These are phyloP conservation scores for Trachelipus rathkii DNA, from an alignment of 1,140 invertebrate genomes.

Conservation along the genomic window DNA sequence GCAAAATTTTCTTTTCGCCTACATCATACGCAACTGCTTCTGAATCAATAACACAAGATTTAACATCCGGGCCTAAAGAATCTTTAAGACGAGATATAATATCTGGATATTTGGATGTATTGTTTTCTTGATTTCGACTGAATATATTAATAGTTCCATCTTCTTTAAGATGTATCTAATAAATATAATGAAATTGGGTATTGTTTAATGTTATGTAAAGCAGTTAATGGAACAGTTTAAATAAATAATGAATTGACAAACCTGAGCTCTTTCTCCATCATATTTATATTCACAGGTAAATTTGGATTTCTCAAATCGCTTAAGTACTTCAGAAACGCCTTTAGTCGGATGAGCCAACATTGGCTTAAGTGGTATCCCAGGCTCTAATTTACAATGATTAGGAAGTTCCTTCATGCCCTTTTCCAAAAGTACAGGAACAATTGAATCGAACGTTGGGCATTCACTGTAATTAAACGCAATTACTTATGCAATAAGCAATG, in stretches of 20 bases:
- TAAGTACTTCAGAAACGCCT: slow-evolving; percentile 79
- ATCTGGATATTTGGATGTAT: slow-evolving; percentile 97
- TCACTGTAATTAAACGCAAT: slow-evolving; percentile 61
- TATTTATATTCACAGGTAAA: slow-evolving; percentile 99
- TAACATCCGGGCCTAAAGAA: slow-evolving; percentile 49
- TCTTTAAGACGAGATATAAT: slow-evolving; percentile 69
- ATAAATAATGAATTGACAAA: slow-evolving; percentile 13
- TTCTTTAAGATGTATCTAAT: slow-evolving; percentile 69
- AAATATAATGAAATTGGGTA: slow-evolving; percentile 1
- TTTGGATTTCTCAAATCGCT: slow-evolving; percentile 81
- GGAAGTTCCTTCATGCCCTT: slow-evolving; percentile 75
- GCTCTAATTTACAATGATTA: slow-evolving; percentile 78
- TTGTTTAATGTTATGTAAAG: too few relatives aligned
- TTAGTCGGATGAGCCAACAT: slow-evolving; percentile 98
- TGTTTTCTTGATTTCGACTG: slow-evolving; percentile 97
- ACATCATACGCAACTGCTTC: slow-evolving; percentile 97
- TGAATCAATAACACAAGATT: slow-evolving; percentile 87
- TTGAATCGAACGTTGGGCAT: slow-evolving; percentile 90
- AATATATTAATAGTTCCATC: slow-evolving; percentile 74
- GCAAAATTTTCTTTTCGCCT: slow-evolving; percentile 83
- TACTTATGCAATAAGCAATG: too few relatives aligned
- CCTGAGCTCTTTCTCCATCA: slow-evolving; percentile 95
- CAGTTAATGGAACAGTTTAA: too few relatives aligned
- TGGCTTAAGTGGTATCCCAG: slow-evolving; percentile 92
- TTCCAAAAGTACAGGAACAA: slow-evolving; percentile 75